Base-by-base conservation (phyloP, 2,888 invertebrate species). In the Clitarchus hookeri region DNA sequence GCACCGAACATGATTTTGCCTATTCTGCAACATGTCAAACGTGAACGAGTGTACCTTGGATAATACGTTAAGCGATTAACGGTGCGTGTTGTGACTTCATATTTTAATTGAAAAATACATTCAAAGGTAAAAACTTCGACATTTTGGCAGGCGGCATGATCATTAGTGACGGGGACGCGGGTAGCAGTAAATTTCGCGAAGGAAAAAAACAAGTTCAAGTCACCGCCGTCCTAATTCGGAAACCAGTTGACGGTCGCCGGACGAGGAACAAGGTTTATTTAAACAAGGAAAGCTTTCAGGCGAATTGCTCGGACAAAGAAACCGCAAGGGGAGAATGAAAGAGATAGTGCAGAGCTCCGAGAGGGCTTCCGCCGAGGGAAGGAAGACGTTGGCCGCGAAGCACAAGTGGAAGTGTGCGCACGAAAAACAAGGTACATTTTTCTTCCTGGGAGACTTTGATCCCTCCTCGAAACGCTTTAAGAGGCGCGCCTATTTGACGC, bases 271-370 rank as follows among this genome's bases (percentile, higher is more conserved):
- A 23, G 65, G 23, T 65, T 65, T 65, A n/a, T 65, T 65, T 65
- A 65, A 65, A 65, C 65, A n/a, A 65, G 65, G 16, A 65, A 65
- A 23, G 65, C 65, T 65, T 65, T 65, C 65, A 65, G 65, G 65
- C n/a, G 65, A 23, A 65, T 65, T 65, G n/a, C 65, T 65, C 16
- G 65, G 65, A 65, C n/a, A 65, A 65, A 65, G 65, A 23, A 65
- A n/a, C 65, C 0, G 65, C 65, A 65, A 23, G n/a, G 65, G n/a
- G 8, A 9, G 65, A 65, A 9, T 65, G 65, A 8, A 19, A n/a
- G n/a, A n/a, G 23, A n/a, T 6, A n/a, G 65, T 0, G 65, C 13
- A 8, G 36, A 36, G 36, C 36, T 4, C 36, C 4, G 53, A 53
- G 8, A 53, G 53, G 53, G 53, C 36, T 36, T 36, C 36, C 36